phyloP scores from a whole-genome alignment of 2,113 vertebrate genomes.

The Corynorhinus townsendii region DNA sequence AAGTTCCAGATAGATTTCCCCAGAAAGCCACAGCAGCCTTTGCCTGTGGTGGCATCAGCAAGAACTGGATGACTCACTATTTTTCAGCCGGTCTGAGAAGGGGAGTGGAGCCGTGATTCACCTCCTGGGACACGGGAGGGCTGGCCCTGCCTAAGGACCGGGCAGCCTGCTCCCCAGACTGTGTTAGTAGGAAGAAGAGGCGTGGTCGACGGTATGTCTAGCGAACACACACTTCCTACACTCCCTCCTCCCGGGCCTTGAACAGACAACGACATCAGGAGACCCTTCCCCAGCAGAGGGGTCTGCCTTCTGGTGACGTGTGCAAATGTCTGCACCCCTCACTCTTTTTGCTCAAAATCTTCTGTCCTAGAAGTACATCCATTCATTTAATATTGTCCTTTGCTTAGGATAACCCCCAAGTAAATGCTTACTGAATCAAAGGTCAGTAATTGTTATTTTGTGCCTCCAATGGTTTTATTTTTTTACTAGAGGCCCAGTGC shows the following conservation, averaged over 20 bases:
- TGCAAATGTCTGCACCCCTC: not conserved
- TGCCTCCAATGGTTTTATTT: not conserved
- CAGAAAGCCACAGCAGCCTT: not conserved
- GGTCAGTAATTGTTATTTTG: not conserved
- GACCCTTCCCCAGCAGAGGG: not conserved
- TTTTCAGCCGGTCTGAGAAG: not conserved
- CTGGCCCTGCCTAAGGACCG: not conserved
- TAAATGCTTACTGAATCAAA: not conserved
- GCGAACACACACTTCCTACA: not conserved
- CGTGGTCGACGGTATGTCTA: accelerated
- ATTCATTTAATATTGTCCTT: not conserved
- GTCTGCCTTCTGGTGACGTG: not conserved
- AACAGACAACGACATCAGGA: not conserved
- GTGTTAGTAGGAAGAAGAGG: not conserved
- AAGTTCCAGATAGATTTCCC: not conserved
- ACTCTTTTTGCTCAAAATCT: not conserved
- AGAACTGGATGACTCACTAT: not conserved
- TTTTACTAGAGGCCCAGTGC: not conserved
- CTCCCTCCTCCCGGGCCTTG: not conserved
- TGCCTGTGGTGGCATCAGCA: not conserved
- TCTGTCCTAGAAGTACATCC: not conserved
- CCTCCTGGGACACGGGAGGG: not conserved
- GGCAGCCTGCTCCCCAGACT: not conserved
- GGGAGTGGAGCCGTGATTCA: not conserved
- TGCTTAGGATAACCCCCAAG: not conserved